Base-by-base conservation (phyloP, 2,113 vertebrate genomes). In the Ameiurus melas region DNA sequence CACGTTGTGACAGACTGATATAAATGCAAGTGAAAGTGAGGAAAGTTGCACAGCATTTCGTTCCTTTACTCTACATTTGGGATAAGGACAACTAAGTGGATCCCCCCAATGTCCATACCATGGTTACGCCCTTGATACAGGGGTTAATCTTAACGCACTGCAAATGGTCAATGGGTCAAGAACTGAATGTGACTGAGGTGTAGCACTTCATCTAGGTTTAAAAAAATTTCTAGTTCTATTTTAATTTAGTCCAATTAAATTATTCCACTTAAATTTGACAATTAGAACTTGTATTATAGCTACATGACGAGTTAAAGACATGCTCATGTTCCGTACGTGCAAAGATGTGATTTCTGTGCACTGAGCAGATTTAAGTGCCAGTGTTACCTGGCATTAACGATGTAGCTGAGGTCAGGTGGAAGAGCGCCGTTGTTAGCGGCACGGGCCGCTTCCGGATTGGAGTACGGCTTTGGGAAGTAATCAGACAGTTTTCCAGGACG, bases 361-460 rank as follows among this genome's bases (percentile, higher is more conserved):
- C 25, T 27, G 43, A 79, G 47, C 14, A 53, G 27, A n/a, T n/a
- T n/a, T 53, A 60, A 62, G 20, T 2, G 8, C 0, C 5, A 60
- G 57, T 25, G 36, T 64, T 91, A 98, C 97, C 97, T 97, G 89
- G 97, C 98, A 8, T 94, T 97, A 81, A 97, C 92, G 0, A 99
- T 97, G 92, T 97, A 97, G 93, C 96, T 98, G 91, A 99, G 97
- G 89, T 99, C 98, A 0, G 98, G 98, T 6, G 98, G 97, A 86
- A 99, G 91, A 0, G 97, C 96, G 36, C 97, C 98, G 0, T 95
- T 97, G 94, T 99, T 99, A 55, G 97, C 96, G 0, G 84, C 95
- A 0, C 97, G 93, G 0, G 97, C 98, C 0, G 97, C 97, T 92
- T 99, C 97, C 0, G 95, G 58, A 91, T 97, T 99, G 86, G 96